Percentiles rank a stretch among this genome's conserved stretches.
phyloP scores from a whole-genome alignment of 2,888 invertebrate species.

The Trichogramma evanescens region DNA sequence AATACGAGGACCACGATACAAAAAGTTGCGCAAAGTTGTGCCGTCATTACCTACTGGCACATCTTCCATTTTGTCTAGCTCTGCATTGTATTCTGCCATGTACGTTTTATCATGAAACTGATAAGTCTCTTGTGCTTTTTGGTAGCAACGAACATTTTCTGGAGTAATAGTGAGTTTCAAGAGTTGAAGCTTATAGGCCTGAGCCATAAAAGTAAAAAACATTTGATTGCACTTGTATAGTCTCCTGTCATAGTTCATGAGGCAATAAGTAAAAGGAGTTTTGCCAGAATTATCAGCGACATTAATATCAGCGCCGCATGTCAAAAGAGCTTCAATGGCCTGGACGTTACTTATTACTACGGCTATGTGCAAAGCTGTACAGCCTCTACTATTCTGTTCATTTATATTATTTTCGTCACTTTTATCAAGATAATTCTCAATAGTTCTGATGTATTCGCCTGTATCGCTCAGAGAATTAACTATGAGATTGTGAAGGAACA shows the following conservation, averaged over 20 bases:
- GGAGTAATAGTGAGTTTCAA: constrained; percentile 8
- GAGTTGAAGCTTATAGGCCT: constrained; percentile 14
- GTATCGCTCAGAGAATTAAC: too few species aligned
- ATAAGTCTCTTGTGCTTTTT: not conserved
- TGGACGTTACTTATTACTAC: constrained; percentile 12
- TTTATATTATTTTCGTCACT: constrained; percentile 14
- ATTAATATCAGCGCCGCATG: constrained; percentile 16
- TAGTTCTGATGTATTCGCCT: constrained; percentile 1
- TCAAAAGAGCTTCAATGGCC: constrained; percentile 13
- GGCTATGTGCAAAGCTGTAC: constrained; percentile 15
- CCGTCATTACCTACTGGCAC: not conserved
- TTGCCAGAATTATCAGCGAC: constrained; percentile 3
- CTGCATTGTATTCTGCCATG: not conserved
- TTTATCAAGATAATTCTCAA: constrained; percentile 13
- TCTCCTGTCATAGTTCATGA: constrained; percentile 9
- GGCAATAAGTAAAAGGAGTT: constrained; percentile 14
- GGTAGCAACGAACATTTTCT: constrained; percentile 13
- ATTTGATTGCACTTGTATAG: constrained; percentile 8
- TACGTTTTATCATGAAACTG: constrained; percentile 14
- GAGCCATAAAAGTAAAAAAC: constrained; percentile 14
- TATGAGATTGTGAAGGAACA: too few species aligned
- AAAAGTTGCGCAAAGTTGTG: constrained; percentile 3
- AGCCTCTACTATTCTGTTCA: constrained; percentile 3
- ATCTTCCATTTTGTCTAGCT: constrained; percentile 19
- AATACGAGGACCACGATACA: constrained; percentile 6